A percentile compares a stretch with the other conserved stretches of the same genome.
Conservation (phyloP, 64 coral and sea anemone species). For the Catalaphyllia jardinei region DNA sequence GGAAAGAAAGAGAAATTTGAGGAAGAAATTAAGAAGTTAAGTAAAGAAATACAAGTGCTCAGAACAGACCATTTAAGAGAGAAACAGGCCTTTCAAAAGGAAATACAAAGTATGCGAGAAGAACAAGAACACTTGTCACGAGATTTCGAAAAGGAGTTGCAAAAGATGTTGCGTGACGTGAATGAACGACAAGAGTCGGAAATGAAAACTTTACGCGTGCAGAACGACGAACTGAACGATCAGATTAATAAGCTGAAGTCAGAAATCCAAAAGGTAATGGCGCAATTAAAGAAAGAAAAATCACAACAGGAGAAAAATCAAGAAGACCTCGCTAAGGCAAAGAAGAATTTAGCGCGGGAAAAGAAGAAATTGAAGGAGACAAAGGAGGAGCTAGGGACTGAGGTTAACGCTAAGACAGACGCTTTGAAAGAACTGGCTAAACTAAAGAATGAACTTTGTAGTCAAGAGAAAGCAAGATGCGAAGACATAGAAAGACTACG, state of each 20-base stretch:
- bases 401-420: constrained; percentile 45
- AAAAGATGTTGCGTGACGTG: constrained; percentile 14
- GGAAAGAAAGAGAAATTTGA: background rate
- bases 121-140: constrained; percentile 4
- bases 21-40: constrained; percentile 3
- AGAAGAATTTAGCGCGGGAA: constrained; percentile 44
- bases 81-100: constrained; percentile 6
- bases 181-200: background rate
- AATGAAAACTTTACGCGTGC: constrained; percentile 11
- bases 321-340: constrained; percentile 47
- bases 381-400: constrained; percentile 48
- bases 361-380: constrained; percentile 67
- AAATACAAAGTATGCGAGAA: constrained; percentile 23
- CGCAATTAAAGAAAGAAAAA: constrained; percentile 50
- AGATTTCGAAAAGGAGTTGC: constrained; percentile 16
- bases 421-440: constrained; percentile 27
- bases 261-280: constrained; percentile 36
- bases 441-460: constrained; percentile 44
- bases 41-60: constrained; percentile 6
- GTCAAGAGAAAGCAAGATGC: constrained; percentile 15
- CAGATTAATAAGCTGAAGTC: constrained; percentile 34
- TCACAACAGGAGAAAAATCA: constrained; percentile 20
- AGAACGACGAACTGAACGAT: constrained; percentile 16
- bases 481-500: constrained; percentile 56
- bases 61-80: constrained; percentile 9